Conservation (phyloP, 2,797 vertebrate species). For the Tympanoctomys barrerae region DNA sequence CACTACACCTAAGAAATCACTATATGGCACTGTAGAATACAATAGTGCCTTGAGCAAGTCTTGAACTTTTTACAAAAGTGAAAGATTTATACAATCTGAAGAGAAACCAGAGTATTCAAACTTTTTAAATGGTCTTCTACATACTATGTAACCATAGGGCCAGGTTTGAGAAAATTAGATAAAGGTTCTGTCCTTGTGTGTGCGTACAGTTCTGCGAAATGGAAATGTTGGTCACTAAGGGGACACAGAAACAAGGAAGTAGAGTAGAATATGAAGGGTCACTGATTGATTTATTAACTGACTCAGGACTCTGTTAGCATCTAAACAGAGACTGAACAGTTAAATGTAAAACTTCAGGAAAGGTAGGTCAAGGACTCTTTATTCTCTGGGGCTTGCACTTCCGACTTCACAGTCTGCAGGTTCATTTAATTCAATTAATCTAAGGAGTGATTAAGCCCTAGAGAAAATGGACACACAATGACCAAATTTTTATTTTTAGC, state of each 20-base stretch:
- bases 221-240: not conserved
- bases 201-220: not conserved
- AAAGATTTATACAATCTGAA: no score
- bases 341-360: conserved; percentile 33
- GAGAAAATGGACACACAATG: conserved; percentile 54
- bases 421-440: conserved; percentile 59
- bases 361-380: conserved; percentile 49
- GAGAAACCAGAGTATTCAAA: not conserved
- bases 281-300: conserved; percentile 58
- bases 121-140: not conserved
- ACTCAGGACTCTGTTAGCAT: not conserved
- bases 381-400: conserved; percentile 50
- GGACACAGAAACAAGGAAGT: not conserved
- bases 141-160: not conserved
- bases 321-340: conserved; percentile 18
- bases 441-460: conserved; percentile 60
- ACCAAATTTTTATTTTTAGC: conserved; percentile 69
- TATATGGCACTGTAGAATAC: not conserved
- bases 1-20: not conserved
- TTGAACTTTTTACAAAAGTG: not conserved
- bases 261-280: not conserved
- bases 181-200: not conserved
- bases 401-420: conserved; percentile 25
- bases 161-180: conserved; percentile 2
- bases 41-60: not conserved